phyloP scores from a whole-genome alignment of 1,140 invertebrate species.

The Panagrolaimus sp. region DNA sequence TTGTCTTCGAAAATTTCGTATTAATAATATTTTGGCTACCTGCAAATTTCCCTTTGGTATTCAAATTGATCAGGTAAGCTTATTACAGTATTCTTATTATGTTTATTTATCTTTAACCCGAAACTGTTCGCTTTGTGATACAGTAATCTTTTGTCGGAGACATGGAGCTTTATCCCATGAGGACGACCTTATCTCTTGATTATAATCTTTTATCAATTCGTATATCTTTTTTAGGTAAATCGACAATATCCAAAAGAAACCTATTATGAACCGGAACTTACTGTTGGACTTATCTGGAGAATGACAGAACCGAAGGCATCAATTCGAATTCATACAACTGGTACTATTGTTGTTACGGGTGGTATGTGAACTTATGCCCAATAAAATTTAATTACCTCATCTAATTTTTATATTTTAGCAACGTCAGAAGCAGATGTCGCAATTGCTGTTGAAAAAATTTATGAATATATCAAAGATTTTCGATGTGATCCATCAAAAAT shows the following conservation, averaged over 20 bases:
- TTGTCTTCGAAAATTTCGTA: conserved; percentile 79
- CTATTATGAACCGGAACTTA: conserved; percentile 55
- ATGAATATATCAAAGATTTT: conserved; percentile 70
- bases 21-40: conserved; percentile 94
- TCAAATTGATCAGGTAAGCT: conserved; percentile 69
- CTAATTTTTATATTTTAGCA: conserved; percentile 12
- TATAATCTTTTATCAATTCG: too few relatives aligned
- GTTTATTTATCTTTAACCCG: too few relatives aligned
- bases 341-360: conserved; percentile 52
- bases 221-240: conserved; percentile 34
- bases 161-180: too few relatives aligned
- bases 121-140: too few relatives aligned
- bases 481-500: conserved; percentile 96
- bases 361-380: conserved; percentile 38
- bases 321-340: conserved; percentile 55
- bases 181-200: too few relatives aligned
- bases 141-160: background rate
- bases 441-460: conserved; percentile 10
- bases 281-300: conserved; percentile 50
- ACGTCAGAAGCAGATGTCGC: conserved; percentile 20
- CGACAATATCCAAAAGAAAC: conserved; percentile 41
- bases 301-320: conserved; percentile 47
- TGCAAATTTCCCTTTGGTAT: conserved; percentile 95
- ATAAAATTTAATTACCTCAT: background rate
- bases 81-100: background rate